These are phyloP conservation scores for Trichogramma dendrolimi DNA, from an alignment of 2,888 invertebrate species.

Conservation along the genomic window DNA sequence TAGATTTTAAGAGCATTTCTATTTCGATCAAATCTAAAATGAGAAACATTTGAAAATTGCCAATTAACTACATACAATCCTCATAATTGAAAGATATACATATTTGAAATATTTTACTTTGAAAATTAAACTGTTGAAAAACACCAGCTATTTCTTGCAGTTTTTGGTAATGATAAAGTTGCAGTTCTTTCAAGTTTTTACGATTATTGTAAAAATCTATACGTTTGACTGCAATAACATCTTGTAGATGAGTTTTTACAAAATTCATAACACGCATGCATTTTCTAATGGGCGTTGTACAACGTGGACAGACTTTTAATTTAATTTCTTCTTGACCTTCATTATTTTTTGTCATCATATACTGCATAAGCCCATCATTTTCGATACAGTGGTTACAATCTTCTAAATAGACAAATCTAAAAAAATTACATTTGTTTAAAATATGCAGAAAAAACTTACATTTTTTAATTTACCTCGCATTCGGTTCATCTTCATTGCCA, in stretches of 20 bases:
- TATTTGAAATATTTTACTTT: not conserved
- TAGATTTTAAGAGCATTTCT: not conserved
- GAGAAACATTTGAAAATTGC: not conserved
- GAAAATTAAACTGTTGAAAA: not conserved
- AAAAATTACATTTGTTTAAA: not conserved
- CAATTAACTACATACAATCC: not conserved
- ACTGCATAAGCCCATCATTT: not conserved
- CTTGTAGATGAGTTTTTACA: slow-evolving; percentile 4
- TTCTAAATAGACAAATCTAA: slow-evolving; percentile 8
- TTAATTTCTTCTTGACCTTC: not conserved
- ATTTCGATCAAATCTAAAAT: not conserved
- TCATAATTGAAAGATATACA: not conserved
- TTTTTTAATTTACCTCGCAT: slow-evolving; percentile 10
- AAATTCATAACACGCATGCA: slow-evolving; percentile 8
- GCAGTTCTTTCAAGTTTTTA: not conserved
- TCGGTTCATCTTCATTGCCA: slow-evolving; percentile 9
- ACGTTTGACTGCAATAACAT: not conserved
- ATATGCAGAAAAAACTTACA: not conserved
- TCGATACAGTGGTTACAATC: slow-evolving; percentile 16
- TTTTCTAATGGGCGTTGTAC: slow-evolving; percentile 10
- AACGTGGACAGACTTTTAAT: slow-evolving; percentile 9
- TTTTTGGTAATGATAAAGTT: not conserved
- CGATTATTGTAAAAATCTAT: slow-evolving; percentile 3
- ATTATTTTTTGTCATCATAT: too few relatives aligned
- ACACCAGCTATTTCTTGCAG: not conserved